Conservation (phyloP, 1,140 invertebrate species). For the Drosophila auraria region DNA sequence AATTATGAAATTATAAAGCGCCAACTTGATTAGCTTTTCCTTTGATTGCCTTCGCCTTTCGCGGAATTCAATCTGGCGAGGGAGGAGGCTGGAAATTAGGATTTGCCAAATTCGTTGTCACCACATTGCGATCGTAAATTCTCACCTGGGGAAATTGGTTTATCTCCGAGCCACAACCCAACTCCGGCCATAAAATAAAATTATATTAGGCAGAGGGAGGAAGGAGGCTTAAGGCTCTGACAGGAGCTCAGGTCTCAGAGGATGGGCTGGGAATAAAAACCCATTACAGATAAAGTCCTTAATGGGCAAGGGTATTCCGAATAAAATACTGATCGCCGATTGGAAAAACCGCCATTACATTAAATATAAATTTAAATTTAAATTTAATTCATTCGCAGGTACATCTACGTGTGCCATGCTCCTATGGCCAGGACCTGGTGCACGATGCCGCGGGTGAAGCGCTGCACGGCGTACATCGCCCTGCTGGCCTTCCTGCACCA, state of each 20-base stretch:
- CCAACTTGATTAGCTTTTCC: constrained; percentile 68
- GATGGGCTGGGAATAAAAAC: constrained; percentile 28
- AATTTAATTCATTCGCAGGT: constrained; percentile 79
- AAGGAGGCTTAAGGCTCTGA: constrained; percentile 12
- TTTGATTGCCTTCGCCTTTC: constrained; percentile 52
- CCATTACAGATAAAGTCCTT: constrained; percentile 46
- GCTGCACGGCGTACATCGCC: constrained; percentile 91
- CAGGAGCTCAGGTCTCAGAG: not conserved
- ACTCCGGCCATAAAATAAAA: constrained; percentile 65
- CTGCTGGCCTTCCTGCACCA: constrained; percentile 92
- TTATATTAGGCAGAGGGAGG: constrained; percentile 56
- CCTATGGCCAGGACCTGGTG: constrained; percentile 94
- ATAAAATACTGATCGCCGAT: not conserved
- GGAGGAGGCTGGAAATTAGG: constrained; percentile 15
- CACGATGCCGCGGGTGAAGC: constrained; percentile 92
- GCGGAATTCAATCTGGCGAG: not conserved
- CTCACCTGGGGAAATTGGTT: constrained; percentile 64
- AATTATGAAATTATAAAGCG: constrained; percentile 75
- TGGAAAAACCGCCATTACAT: not conserved
- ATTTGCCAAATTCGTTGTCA: constrained; percentile 45
- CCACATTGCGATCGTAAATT: constrained; percentile 72
- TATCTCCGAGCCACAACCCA: constrained; percentile 29
- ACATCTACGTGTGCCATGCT: constrained; percentile 96
- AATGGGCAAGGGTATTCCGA: not conserved
- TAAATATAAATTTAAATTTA: too few species aligned